Evolutionary conservation across 2,888 invertebrate species (phyloP).

Genomic region (Eucriotettix oculatus): DNA sequence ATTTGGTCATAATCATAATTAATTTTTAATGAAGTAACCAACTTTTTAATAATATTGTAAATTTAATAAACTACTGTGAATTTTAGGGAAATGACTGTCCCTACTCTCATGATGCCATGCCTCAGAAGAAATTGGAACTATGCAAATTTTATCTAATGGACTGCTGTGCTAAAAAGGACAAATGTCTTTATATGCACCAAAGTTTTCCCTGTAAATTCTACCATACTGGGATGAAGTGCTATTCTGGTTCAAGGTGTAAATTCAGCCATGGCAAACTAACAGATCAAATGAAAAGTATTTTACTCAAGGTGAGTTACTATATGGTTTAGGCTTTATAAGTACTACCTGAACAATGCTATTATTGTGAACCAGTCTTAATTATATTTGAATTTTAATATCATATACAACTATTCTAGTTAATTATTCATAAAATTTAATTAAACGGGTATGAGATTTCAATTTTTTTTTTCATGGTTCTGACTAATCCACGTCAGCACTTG

Average conservation of each 20-base stretch:
- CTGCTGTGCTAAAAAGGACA: constrained; percentile 86
- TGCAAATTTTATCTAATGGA: constrained; percentile 95
- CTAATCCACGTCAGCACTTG: constrained; percentile 42
- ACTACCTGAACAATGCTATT: background rate
- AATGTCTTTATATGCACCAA: constrained; percentile 90
- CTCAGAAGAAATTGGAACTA: constrained; percentile 76
- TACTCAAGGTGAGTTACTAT: constrained; percentile 27
- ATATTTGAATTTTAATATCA: background rate
- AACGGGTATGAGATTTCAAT: background rate
- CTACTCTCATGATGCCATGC: constrained; percentile 68
- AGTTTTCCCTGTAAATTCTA: constrained; percentile 96
- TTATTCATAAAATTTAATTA: background rate
- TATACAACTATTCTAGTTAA: no score
- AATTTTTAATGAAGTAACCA: background rate
- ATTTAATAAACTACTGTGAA: constrained; percentile 2
- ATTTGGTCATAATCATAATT: no score
- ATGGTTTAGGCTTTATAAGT: background rate
- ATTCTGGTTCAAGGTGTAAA: constrained; percentile 68
- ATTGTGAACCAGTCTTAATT: background rate
- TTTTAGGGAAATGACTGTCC: constrained; percentile 61
- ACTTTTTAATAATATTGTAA: background rate
- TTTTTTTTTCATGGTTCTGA: background rate
- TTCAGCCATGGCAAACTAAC: constrained; percentile 84
- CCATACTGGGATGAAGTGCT: constrained; percentile 81
- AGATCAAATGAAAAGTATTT: constrained; percentile 49